Base-by-base conservation (phyloP, 30 jellyfish, hydroid and myxozoan genomes). In the Aurelia sp. region DNA sequence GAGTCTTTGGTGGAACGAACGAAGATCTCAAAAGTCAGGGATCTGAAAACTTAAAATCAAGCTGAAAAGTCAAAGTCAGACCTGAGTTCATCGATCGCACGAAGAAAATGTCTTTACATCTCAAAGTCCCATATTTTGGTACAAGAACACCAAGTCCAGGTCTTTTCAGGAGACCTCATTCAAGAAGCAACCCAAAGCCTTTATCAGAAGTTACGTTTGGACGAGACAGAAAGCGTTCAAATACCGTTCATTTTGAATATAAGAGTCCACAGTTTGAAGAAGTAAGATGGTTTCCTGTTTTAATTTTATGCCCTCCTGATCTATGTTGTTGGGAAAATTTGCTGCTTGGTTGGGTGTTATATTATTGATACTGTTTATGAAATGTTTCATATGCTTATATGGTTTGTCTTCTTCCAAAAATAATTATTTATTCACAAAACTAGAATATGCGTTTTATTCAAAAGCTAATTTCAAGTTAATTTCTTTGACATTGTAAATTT, bases 191-290 rank as follows among this genome's bases (percentile, higher is more conserved):
- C 30, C 91, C 91, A 4, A 81, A 60, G 61, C 48, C 91, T 19
- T 40, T n/a, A 17, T 64, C 53, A 48, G 91, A 81, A 27, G 91
- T 81, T 18, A 58, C 21, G 15, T 23, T 33, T 3, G 60, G 51
- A 48, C 59, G 87, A 15, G 77, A 66, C 37, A 60, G 92, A 61
- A 82, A 82, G 30, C 59, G 92, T 12, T 70, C 92, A 27, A 82
- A 82, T 71, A 82, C 92, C 0, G 92, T 82, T 44, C 86, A 82
- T 70, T 82, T 82, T 71, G 92, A 62, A 16, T 76, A 76, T 41
- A 76, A 66, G 20, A 76, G 77, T 30, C 87, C 74, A 16, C 87
- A 76, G 17, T 76, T 17, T 63, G 67, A 76, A 59, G 87, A 76
- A 60, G 87, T 76, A 19, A 76, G 87, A 17, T 18, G 18, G 15